Evolutionary conservation across 2,797 vertebrate genomes (phyloP), one percentile per base, ranked within the genome.

Genomic region (Onychomys arenicola): DNA sequence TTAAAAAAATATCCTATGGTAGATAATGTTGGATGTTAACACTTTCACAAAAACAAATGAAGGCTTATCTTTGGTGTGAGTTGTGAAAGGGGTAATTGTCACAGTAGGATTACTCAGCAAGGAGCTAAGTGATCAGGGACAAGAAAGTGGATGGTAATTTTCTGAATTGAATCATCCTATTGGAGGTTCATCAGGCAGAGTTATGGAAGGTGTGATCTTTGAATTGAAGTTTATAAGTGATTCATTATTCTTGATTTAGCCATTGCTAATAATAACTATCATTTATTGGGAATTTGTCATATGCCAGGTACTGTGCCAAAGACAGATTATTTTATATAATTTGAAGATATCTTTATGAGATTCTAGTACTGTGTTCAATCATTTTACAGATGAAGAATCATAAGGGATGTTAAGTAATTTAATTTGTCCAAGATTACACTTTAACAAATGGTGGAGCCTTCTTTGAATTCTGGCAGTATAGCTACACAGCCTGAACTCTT

Each of bases 301-400:
- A 67, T 85, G n/a, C 46, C 19, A 91, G 46, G 52, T 65, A 94
- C 73, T 84, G 16, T 92, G 52, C 69, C 43, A 65, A 80, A 27
- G 21, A 89, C 43, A 55, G 43, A 92, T 94, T 57, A 63, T 87
- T 43, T 96, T 23, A 80, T 32, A 92, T 63, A 69, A 75, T 90
- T 88, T 34, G 27, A 43, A 69, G 89, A 57, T 90, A 78, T 78
- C 34, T 32, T 95, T 89, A 71, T 92, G 67, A 65, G 89, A 80
- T 95, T 16, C 46, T 87, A 57, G 17, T 92, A 65, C 23, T 71
- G 23, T 86, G 94, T 92, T 84, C 29, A 92, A 85, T 27, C 29
- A 67, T 89, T 82, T 91, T 95, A 89, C 21, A 95, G 55, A 93
- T 91, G 43, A 94, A 78, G 61, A 93, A 82, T 91, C 43, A 65